These are phyloP conservation scores for Chionis minor DNA, from an alignment of 2,113 vertebrate species.

Conservation along the genomic window DNA sequence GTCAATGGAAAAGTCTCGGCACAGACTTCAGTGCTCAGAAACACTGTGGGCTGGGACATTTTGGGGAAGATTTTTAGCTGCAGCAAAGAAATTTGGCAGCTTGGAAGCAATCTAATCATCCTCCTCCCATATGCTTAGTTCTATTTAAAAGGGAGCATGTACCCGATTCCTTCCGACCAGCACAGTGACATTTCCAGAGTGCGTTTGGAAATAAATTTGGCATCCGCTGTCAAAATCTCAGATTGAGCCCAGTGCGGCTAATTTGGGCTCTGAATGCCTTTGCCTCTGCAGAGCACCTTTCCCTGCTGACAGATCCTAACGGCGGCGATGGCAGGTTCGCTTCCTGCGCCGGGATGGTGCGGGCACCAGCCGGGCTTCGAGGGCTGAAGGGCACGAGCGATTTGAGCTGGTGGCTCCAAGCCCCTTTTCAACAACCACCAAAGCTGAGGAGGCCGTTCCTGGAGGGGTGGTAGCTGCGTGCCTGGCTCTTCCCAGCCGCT, in stretches of 20 bases:
- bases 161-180: slow-evolving; percentile 72
- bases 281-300: slow-evolving; percentile 23
- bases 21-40: slow-evolving; percentile 14
- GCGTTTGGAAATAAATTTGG: slow-evolving; percentile 79
- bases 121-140: slow-evolving; percentile 81
- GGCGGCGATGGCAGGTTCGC: neutral
- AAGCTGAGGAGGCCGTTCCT: neutral
- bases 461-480: neutral
- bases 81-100: slow-evolving; percentile 73
- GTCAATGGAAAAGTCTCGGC: slow-evolving; percentile 21
- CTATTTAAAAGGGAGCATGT: slow-evolving; percentile 80
- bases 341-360: rapidly evolving
- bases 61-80: slow-evolving; percentile 74
- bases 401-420: neutral
- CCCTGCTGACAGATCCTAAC: neutral
- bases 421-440: neutral
- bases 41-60: slow-evolving; percentile 45
- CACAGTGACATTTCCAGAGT: slow-evolving; percentile 77
- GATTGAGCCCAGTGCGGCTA: slow-evolving; percentile 17
- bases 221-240: slow-evolving; percentile 68
- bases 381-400: rapidly evolving
- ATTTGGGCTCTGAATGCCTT: neutral
- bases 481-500: neutral
- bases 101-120: slow-evolving; percentile 75
- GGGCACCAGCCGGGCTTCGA: rapidly evolving